Base-by-base conservation (phyloP, 1,140 invertebrate genomes). In the Apis florea region DNA sequence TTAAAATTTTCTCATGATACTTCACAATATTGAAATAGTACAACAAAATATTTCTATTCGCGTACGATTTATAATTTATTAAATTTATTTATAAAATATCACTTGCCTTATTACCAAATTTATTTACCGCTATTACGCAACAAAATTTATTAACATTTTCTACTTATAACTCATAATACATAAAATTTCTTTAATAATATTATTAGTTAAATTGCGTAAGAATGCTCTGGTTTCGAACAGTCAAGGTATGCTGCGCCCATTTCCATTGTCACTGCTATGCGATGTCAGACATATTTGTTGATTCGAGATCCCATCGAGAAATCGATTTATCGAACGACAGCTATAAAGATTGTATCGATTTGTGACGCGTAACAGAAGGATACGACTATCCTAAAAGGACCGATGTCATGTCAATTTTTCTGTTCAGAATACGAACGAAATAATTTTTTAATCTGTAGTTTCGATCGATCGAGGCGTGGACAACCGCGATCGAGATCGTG, bases 391-490 rank as follows among this genome's bases (percentile, higher is more conserved):
- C 21, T 40, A 59, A 81, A 75, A 72, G 31, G 21, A 1, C 26
- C n/a, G 59, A 75, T 64, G 73, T 64, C 59, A 63, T 19, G 51
- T 15, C 63, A n/a, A 47, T 81, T 81, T 66, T 75, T 75, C 61
- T n/a, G 6, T 9, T 47, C 24, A 17, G 26, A 31, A 17, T 24
- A 10, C 17, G 31, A 40, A 40, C 31, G 53, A 19, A n/a, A 81
- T 11, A 47, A 13, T 19, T 21, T 54, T 47, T 75, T 81, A 67
- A 81, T 81, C 79, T 75, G 8, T 47, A 19, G 54, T 24, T 9
- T 19, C 63, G 58, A 79, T 79, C 67, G 47, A 40, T 17, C 76
- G 56, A 79, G 54, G 47, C 76, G 76, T 26, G 67, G 76, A 79
- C 76, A 70, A 47, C 40, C 47, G 26, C 54, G 47, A 70, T 61